Evolutionary conservation across 1,140 invertebrate species (phyloP), one percentile per base, ranked within the genome.

Genomic region (Drosophila santomea): DNA sequence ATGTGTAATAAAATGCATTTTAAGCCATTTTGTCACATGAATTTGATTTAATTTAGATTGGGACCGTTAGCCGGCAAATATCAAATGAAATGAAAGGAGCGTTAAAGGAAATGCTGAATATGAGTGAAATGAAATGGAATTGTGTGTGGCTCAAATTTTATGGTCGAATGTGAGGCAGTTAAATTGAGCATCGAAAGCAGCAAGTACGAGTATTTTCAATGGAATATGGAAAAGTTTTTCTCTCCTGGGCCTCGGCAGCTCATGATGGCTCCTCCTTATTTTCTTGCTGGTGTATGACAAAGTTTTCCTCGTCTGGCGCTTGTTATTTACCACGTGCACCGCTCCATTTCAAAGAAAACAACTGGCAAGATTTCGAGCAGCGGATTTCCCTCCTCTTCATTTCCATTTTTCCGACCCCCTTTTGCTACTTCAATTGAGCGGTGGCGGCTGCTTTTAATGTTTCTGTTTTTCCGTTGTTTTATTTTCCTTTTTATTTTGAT

Each of bases 1-100:
- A 71, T 72, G 66, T 59, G 67, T 88, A 79, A 88, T 82, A 83
- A 77, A 83, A 88, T 88, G 48, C 62, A 62, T 73, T 76, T 77
- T 74, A 73, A 56, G 57, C 56, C 66, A 63, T 83, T 83, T 78
- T 88, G 83, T 83, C 79, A 80, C 57, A 74, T 69, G 72, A 59
- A 69, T 83, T 83, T 89, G 60, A 89, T 83, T 79, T 77, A 54
- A 83, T 66, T 80, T 67, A 50, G 48, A 57, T 69, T 78, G 61
- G 43, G 59, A 6, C 23, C 36, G 47, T 35, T 55, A 72, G 28
- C 54, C 35, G 23, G 67, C 35, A 51, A 57, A 60, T 60, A 73
- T 47, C 69, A 73, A 73, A 73, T 68, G 57, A 55, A 62, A 62
- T 44, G 45, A 71, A 52, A 60, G 63, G 43, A n/a, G 63, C 47